A percentile compares a stretch with the other conserved stretches of the same genome.
Evolutionary conservation across 2,113 vertebrate species (phyloP).

Genomic region (Poeciliopsis turrubarensis): DNA sequence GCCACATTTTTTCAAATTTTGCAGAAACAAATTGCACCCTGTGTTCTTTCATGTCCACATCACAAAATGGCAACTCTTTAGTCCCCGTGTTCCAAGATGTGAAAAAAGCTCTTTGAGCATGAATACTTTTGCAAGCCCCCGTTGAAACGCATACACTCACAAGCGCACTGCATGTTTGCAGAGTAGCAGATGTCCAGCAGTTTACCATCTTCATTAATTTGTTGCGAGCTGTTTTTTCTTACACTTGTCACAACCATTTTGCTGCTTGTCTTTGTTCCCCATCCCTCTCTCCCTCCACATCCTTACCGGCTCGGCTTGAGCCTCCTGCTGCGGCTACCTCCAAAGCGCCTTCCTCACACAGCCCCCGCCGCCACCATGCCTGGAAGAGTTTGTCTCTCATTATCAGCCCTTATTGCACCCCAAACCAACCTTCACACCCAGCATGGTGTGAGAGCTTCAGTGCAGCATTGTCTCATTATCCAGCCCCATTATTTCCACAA

Average conservation of each 20-base stretch:
- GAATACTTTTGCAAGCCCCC: background rate
- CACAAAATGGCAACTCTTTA: background rate
- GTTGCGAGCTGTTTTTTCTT: constrained; percentile 32
- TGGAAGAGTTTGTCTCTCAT: constrained; percentile 76
- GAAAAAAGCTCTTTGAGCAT: background rate
- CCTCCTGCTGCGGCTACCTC: constrained; percentile 66
- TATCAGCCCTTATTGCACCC: constrained; percentile 65
- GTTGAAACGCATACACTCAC: background rate
- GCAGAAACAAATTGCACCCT: background rate
- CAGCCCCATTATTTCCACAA: constrained; percentile 56
- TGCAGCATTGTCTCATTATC: constrained; percentile 68
- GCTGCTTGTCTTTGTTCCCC: constrained; percentile 52
- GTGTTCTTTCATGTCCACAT: background rate
- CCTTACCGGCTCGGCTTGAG: constrained; percentile 46
- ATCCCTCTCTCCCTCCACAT: constrained; percentile 33
- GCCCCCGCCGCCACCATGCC: constrained; percentile 45
- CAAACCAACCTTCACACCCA: constrained; percentile 62
- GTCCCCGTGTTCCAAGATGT: background rate
- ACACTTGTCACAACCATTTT: constrained; percentile 39
- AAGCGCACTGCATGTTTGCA: constrained; percentile 8
- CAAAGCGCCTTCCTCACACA: constrained; percentile 59
- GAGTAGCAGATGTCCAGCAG: constrained; percentile 52
- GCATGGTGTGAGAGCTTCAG: constrained; percentile 63
- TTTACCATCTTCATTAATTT: constrained; percentile 65
- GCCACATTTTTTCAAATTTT: background rate